phyloP scores from a whole-genome alignment of 2,797 vertebrate species.

The Cercopithecus hamlyni region DNA sequence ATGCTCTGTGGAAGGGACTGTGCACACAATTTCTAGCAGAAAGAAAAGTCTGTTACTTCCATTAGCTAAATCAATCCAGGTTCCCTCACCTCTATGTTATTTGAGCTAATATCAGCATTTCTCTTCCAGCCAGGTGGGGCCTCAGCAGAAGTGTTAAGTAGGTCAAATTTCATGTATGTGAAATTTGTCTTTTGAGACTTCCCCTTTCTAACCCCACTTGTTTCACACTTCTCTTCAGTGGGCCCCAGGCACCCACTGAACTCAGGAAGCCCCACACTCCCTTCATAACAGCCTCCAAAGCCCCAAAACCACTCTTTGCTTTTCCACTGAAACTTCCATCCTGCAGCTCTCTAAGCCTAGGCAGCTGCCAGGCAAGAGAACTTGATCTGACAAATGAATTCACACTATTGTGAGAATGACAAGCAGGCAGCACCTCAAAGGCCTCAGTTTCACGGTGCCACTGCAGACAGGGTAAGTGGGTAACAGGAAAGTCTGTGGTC shows the following conservation, averaged over 20 bases:
- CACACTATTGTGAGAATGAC: neutral
- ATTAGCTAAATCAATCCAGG: too few species aligned
- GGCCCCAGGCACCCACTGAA: neutral
- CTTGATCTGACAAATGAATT: neutral
- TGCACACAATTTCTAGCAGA: neutral
- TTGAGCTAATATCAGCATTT: neutral
- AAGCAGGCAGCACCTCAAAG: neutral
- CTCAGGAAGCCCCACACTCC: neutral
- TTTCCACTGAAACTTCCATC: neutral
- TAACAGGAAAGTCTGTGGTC: neutral
- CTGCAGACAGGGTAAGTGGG: neutral
- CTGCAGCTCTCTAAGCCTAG: neutral
- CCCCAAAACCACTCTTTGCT: neutral
- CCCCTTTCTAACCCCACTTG: neutral
- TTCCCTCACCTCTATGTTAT: neutral
- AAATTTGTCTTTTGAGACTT: slow-evolving; percentile 29
- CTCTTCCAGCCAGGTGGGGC: neutral
- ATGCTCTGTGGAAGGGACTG: neutral
- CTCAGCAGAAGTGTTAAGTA: slow-evolving; percentile 34
- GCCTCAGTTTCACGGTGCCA: rapidly evolving
- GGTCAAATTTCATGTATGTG: slow-evolving; percentile 28
- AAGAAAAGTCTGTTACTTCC: neutral
- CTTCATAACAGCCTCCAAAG: neutral
- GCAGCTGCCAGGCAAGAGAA: neutral
- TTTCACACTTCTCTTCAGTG: slow-evolving; percentile 38